Percentiles rank a stretch among this genome's conserved stretches.
These are phyloP conservation scores for Cossypha polioptera DNA, from an alignment of 2,797 vertebrate genomes.

Conservation along the genomic window DNA sequence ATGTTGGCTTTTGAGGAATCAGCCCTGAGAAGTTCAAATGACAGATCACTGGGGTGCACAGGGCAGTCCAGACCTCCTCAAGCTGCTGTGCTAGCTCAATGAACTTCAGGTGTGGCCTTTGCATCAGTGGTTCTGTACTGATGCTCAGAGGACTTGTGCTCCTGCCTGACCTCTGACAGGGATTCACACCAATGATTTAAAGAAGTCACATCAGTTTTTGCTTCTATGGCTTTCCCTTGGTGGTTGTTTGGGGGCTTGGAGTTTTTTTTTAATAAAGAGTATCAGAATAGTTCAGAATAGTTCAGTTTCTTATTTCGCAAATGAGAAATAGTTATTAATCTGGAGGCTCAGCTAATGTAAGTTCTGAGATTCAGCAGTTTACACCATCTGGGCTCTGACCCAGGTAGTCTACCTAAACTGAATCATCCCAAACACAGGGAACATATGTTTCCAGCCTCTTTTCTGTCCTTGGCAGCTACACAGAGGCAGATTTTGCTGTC, in stretches of 20 bases:
- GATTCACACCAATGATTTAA: background rate
- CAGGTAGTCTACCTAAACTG: background rate
- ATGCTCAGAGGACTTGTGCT: background rate
- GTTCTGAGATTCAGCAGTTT: constrained; percentile 22
- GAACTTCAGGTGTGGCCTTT: background rate
- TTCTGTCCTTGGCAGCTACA: background rate
- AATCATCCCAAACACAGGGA: background rate
- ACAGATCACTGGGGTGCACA: background rate
- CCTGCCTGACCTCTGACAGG: background rate
- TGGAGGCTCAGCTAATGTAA: background rate
- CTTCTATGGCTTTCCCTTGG: background rate
- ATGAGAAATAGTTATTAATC: background rate
- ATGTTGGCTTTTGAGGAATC: background rate
- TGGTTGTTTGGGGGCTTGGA: background rate
- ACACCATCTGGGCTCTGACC: constrained; percentile 11
- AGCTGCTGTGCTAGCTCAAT: background rate
- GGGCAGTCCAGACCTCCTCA: background rate
- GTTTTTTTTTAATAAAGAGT: background rate
- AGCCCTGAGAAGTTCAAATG: background rate
- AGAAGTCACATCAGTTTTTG: background rate
- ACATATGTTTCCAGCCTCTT: background rate
- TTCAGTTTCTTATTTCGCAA: no score
- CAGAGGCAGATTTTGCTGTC: background rate
- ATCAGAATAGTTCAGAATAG: background rate
- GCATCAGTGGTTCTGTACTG: background rate